Evolutionary conservation across 2,888 invertebrate genomes (phyloP), one percentile per base, ranked within the genome.

Genomic region (Catonia carolina): DNA sequence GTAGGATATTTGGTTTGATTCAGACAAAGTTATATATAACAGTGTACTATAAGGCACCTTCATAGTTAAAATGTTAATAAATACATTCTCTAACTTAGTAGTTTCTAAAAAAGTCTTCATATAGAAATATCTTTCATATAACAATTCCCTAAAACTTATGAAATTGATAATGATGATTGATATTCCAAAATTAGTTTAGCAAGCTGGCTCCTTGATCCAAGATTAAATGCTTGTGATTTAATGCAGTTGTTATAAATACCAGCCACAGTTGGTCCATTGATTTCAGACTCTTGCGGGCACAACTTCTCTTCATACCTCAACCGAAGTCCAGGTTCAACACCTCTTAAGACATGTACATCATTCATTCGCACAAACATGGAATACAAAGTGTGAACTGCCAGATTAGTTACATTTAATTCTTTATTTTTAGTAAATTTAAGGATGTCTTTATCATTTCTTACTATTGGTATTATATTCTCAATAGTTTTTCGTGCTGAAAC

Each of bases 271-370:
- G 39, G 56, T 63, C 63, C 58, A 27, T 31, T 61, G 61, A 63
- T 56, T 63, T 63, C 62, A 62, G 63, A 62, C 62, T 64, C 62
- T 10, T 15, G 23, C 37, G 59, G 42, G 27, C 66, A 63, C 35
- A 62, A 57, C 33, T 60, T 68, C 33, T 70, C 68, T 61, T 65
- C 70, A 68, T 78, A 76, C 55, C 71, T 71, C 51, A 84, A 74
- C 66, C 81, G 80, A 37, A 92, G 73, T 62, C 84, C 83, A 48
- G 91, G 90, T 70, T 93, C 94, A 6, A 87, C 84, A 22, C 86
- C 89, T 53, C 89, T 78, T 69, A 91, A 77, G 42, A 84, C 78
- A 71, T 89, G 89, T 54, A 88, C 70, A 56, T 82, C 75, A 63
- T 80, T 76, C 51, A 80, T 77, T 37, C 79, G 75, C 7, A 86